Percentiles rank a stretch among this genome's conserved stretches.
Conservation (phyloP, 2,888 invertebrate species). For the Nemurella pictetii region DNA sequence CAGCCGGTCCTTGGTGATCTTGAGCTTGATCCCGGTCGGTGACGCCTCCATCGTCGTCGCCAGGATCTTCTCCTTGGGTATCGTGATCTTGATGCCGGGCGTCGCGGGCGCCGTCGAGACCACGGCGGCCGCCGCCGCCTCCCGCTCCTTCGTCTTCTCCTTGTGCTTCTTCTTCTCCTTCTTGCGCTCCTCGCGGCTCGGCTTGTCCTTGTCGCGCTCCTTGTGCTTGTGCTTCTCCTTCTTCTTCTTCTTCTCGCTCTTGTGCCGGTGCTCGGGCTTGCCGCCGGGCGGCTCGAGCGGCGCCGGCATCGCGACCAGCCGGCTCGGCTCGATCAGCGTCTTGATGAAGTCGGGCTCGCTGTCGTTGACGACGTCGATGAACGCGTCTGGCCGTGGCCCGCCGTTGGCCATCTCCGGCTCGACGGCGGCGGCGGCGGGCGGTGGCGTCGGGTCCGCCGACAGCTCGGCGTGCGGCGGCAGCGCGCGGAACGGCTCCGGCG, state of each 20-base stretch:
- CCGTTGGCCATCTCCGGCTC: constrained; percentile 2
- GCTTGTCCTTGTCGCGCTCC: constrained; percentile 40
- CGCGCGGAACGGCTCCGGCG: neutral
- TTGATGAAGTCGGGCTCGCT: constrained; percentile 13
- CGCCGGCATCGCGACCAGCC: neutral
- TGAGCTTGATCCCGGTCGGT: constrained; percentile 68
- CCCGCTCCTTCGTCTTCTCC: constrained; percentile 61
- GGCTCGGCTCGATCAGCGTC: constrained; percentile 16
- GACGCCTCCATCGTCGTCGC: constrained; percentile 45
- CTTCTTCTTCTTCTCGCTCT: constrained; percentile 72
- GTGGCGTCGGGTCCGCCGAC: neutral
- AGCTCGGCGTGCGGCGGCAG: neutral
- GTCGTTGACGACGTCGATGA: constrained; percentile 15
- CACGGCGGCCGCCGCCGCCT: constrained; percentile 50
- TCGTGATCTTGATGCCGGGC: constrained; percentile 60
- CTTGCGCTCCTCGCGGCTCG: constrained; percentile 42
- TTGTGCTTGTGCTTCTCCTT: constrained; percentile 79
- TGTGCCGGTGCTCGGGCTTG: constrained; percentile 49
- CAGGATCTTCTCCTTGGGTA: constrained; percentile 61
- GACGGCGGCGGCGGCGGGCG: neutral
- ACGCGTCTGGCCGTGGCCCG: neutral
- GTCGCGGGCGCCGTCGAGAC: constrained; percentile 45
- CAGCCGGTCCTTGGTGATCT: constrained; percentile 76
- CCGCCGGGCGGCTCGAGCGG: neutral
- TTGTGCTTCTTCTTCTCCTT: constrained; percentile 43